These are phyloP conservation scores for Calliopum simillimum DNA, from an alignment of 2,888 invertebrate genomes.

Conservation along the genomic window DNA sequence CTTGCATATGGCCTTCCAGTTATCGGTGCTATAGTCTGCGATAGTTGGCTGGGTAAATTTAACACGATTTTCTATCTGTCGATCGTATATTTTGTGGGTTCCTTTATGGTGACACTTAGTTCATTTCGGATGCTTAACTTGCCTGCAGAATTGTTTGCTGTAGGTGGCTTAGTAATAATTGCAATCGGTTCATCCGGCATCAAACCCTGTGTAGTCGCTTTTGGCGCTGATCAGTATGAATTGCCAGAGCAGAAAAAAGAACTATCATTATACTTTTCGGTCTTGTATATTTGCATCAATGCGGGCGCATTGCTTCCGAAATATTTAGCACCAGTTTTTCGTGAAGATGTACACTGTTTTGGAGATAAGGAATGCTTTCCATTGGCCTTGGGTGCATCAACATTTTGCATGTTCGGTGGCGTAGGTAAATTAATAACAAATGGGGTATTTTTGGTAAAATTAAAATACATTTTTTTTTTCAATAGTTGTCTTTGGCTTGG, in stretches of 20 bases:
- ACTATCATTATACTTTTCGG: constrained; percentile 78
- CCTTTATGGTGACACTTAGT: constrained; percentile 73
- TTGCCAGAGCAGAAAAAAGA: constrained; percentile 75
- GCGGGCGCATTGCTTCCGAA: constrained; percentile 80
- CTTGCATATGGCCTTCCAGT: constrained; percentile 82
- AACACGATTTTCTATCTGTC: constrained; percentile 80
- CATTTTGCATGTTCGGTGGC: constrained; percentile 77
- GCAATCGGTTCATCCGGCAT: constrained; percentile 85
- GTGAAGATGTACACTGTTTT: constrained; percentile 76
- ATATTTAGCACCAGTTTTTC: constrained; percentile 78
- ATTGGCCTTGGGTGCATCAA: constrained; percentile 82
- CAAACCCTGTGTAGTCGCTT: constrained; percentile 84
- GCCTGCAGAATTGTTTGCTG: constrained; percentile 70
- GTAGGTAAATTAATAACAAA: too few relatives aligned
- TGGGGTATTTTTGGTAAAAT: too few relatives aligned
- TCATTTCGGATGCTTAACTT: constrained; percentile 70
- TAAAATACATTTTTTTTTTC: too few relatives aligned
- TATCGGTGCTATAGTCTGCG: constrained; percentile 83
- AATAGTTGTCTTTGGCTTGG: constrained; percentile 78
- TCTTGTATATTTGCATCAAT: constrained; percentile 79
- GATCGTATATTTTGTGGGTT: constrained; percentile 79
- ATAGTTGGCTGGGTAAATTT: constrained; percentile 84
- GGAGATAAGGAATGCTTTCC: constrained; percentile 77
- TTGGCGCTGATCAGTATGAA: constrained; percentile 84
- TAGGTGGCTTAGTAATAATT: constrained; percentile 77